Evolutionary conservation across 2,797 vertebrate genomes (phyloP).

Genomic region (Telmatherina bonti): DNA sequence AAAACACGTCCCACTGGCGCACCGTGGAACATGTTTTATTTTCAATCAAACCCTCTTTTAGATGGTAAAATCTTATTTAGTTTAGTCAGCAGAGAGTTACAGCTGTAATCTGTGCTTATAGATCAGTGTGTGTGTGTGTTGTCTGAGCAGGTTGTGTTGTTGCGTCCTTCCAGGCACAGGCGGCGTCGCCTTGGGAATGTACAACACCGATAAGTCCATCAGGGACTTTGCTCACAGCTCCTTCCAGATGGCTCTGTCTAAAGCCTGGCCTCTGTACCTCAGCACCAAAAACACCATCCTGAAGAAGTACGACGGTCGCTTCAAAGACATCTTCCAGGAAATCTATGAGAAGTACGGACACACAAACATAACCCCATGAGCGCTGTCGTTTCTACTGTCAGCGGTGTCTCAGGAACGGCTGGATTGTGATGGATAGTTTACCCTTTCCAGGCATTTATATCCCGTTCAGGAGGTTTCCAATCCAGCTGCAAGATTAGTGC

Average conservation of each 20-base stretch:
- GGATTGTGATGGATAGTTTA: too few relatives aligned
- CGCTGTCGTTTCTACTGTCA: too few relatives aligned
- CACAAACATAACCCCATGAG: not conserved
- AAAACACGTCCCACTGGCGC: too few relatives aligned
- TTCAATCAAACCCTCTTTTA: too few relatives aligned
- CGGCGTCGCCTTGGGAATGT: conserved; percentile 97
- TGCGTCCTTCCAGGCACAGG: conserved; percentile 84
- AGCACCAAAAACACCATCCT: conserved; percentile 99
- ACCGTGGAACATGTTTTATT: too few relatives aligned
- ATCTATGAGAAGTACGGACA: conserved; percentile 93
- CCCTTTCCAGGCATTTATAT: too few relatives aligned
- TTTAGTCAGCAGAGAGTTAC: too few relatives aligned
- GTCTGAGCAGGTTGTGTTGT: not conserved
- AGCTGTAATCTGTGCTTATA: too few relatives aligned
- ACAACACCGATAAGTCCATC: conserved; percentile 96
- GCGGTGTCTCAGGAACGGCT: too few relatives aligned
- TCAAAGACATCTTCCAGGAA: conserved; percentile 98
- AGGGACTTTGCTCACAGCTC: conserved; percentile 98
- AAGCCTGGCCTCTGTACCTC: conserved; percentile 94
- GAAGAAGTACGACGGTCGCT: conserved; percentile 96
- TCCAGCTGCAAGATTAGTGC: too few relatives aligned
- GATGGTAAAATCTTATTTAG: too few relatives aligned
- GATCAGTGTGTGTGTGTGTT: not conserved
- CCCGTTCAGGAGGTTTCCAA: too few relatives aligned
- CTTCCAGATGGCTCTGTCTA: conserved; percentile 93